phyloP scores from a whole-genome alignment of 1,140 invertebrate genomes.

The Bombus picipes region DNA sequence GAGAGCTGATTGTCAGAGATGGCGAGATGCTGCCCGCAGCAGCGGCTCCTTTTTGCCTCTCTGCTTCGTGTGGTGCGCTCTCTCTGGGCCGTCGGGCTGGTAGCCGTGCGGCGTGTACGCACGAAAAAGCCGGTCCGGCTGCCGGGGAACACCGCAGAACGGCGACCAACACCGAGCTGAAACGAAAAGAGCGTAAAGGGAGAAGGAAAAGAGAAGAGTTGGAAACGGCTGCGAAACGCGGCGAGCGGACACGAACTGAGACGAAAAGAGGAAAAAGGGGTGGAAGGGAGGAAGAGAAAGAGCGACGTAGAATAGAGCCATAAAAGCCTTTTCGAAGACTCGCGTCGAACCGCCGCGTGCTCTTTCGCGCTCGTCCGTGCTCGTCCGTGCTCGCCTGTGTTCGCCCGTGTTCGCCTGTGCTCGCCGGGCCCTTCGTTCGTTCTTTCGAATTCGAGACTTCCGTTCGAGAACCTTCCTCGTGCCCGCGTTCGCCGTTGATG shows the following conservation, averaged over 20 bases:
- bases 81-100: background rate
- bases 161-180: background rate
- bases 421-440: background rate
- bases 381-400: too few species aligned
- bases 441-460: conserved; percentile 72
- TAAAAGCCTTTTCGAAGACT: conserved; percentile 38
- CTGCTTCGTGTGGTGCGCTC: background rate
- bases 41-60: conserved; percentile 62
- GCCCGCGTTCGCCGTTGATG: too few species aligned
- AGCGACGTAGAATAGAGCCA: conserved; percentile 51
- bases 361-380: background rate
- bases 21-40: conserved; percentile 35
- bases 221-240: background rate
- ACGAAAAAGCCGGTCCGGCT: conserved; percentile 17
- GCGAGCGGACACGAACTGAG: background rate
- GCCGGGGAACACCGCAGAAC: conserved; percentile 26
- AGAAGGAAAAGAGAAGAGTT: background rate
- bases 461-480: conserved; percentile 49
- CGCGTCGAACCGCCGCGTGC: conserved; percentile 27
- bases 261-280: conserved; percentile 2
- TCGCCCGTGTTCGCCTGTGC: background rate
- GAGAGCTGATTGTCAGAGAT: conserved; percentile 58
- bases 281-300: background rate
- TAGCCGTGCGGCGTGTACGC: background rate
- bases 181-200: background rate